Conservation (phyloP, 2,888 invertebrate species). For the Pachymerium ferrugineum region DNA sequence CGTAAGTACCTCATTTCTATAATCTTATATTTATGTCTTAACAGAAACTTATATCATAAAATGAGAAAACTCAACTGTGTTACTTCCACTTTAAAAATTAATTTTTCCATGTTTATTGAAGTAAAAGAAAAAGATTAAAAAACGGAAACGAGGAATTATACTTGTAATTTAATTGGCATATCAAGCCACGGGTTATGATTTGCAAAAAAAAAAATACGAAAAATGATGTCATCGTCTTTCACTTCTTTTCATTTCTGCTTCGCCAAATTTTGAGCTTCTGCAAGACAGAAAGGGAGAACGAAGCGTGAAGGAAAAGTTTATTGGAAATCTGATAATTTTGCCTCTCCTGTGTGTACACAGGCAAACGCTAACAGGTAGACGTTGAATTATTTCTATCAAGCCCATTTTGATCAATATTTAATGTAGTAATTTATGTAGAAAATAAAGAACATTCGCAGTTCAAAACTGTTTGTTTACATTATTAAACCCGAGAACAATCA, state of each 20-base stretch:
- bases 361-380: background rate
- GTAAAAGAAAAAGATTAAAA: background rate
- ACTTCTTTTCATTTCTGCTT: background rate
- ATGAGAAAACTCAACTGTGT: too few relatives aligned
- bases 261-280: background rate
- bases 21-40: too few relatives aligned
- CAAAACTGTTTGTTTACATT: background rate
- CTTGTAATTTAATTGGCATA: background rate
- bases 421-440: slow-evolving; percentile 7
- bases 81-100: too few relatives aligned
- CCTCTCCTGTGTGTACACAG: background rate
- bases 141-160: background rate
- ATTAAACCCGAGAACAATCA: background rate
- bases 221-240: background rate
- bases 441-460: background rate
- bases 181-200: background rate
- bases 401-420: background rate
- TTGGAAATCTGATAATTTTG: slow-evolving; percentile 13
- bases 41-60: too few relatives aligned
- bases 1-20: too few relatives aligned
- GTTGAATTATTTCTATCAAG: background rate
- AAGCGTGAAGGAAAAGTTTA: background rate
- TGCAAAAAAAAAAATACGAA: background rate
- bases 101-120: background rate
- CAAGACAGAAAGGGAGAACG: background rate